Evolutionary conservation across 2,797 vertebrate genomes (phyloP), one percentile per base, ranked within the genome.

Genomic region (Babyrousa celebensis): DNA sequence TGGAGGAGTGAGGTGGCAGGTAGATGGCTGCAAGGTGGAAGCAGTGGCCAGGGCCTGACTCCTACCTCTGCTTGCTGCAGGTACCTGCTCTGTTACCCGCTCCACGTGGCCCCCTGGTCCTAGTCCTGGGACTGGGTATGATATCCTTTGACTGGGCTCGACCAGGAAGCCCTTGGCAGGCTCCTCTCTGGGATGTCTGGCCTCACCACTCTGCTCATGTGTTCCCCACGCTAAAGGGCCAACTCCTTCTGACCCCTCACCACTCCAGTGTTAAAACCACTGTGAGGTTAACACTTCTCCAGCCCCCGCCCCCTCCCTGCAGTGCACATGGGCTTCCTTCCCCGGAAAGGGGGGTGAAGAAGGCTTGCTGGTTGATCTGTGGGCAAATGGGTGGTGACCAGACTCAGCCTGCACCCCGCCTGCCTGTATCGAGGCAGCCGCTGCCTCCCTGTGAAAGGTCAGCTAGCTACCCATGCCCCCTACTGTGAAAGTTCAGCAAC

Each of bases 401-500:
- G 5, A 29, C 78, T 58, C 63, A 4, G 85, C 10, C 21, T 27
- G 62, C 3, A 3, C 67, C 78, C 63, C 29, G 25, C 71, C 92
- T 63, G 67, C 96, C 65, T 84, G 3, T 48, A 6, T 92, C 86
- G 52, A 14, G 12, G 0, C 52, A 79, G 32, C 52, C 29, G 9
- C 0, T 3, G 18, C 23, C 52, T 67, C 32, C 40, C 60, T 0
- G 20, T 5, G 16, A 80, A 96, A 93, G 63, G 78, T 54, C 95
- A 92, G 58, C 20, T 40, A 32, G 68, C 52, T 87, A 72, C 85
- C 43, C 14, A 12, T 25, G 3, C 78, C 67, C 67, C 78, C 16
- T 80, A 43, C 94, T 17, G 14, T 17, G 36, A 92, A 91, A 78
- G 72, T 62, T 91, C 95, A 87, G 75, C 63, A 0, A 25, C 85